These are phyloP conservation scores for Halocaridina rubra DNA, from an alignment of 2,888 invertebrate species.

Conservation along the genomic window DNA sequence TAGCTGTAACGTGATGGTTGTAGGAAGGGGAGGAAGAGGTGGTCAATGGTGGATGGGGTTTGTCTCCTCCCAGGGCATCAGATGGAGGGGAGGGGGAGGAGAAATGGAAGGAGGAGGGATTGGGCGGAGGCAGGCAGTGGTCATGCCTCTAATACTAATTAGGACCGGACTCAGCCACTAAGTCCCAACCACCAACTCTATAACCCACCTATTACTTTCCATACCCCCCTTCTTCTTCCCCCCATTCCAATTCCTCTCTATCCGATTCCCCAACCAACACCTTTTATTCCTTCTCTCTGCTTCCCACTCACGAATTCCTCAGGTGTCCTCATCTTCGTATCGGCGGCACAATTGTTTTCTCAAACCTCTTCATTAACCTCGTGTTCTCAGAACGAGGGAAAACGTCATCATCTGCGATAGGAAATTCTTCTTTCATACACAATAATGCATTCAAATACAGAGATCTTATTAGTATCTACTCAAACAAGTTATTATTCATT, in stretches of 20 bases:
- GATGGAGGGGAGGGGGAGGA: background rate
- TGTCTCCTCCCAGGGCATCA: background rate
- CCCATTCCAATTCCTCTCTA: background rate
- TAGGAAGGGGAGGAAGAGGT: background rate
- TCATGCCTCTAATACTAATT: constrained; percentile 61
- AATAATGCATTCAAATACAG: too few relatives aligned
- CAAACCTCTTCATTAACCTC: too few relatives aligned
- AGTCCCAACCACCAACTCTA: background rate
- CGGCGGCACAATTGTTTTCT: too few relatives aligned
- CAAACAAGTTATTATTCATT: too few relatives aligned
- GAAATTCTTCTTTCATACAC: too few relatives aligned
- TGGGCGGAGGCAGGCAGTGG: constrained; percentile 56
- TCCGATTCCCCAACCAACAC: background rate
- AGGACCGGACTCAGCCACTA: constrained; percentile 44
- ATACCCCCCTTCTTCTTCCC: background rate
- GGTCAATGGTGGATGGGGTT: background rate
- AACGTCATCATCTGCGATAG: too few relatives aligned
- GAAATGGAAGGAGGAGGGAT: constrained; percentile 17
- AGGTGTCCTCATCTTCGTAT: too few relatives aligned
- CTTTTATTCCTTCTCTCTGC: background rate
- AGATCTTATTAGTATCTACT: too few relatives aligned
- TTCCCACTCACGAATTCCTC: background rate
- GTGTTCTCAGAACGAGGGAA: too few relatives aligned
- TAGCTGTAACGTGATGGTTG: background rate
- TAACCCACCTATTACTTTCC: background rate